Evolutionary conservation across 2,113 vertebrate species (phyloP).

Genomic region (Emydocephalus ijimae): DNA sequence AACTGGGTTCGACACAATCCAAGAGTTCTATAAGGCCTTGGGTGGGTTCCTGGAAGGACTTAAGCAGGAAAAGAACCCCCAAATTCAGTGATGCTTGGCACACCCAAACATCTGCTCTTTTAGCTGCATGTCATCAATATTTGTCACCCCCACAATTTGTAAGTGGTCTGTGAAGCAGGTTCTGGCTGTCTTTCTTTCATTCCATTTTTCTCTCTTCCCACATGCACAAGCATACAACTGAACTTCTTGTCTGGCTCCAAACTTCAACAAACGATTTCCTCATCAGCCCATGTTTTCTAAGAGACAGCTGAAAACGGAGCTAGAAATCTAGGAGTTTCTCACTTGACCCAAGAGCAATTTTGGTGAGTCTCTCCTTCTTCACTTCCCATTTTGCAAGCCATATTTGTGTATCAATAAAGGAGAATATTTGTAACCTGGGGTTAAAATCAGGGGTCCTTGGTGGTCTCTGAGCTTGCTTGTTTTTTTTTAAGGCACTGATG

Average conservation of each 20-base stretch:
- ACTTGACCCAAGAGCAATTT: not conserved
- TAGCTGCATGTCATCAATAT: not conserved
- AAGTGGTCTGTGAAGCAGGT: not conserved
- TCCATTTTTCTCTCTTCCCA: not conserved
- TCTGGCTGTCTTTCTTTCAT: not conserved
- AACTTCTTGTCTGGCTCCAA: not conserved
- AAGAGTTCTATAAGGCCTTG: not conserved
- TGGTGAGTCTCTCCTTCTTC: not conserved
- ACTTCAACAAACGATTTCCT: not conserved
- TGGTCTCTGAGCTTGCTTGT: no score
- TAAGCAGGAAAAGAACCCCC: not conserved
- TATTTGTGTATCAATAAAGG: no score
- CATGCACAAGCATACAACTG: not conserved
- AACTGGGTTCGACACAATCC: not conserved
- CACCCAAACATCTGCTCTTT: not conserved
- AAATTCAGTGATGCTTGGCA: not conserved
- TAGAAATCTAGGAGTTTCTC: not conserved
- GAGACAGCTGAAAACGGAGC: not conserved
- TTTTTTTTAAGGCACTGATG: no score
- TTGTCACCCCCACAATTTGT: not conserved
- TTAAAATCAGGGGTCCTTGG: no score
- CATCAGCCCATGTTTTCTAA: not conserved
- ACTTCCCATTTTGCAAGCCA: not conserved
- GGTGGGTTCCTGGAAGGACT: not conserved
- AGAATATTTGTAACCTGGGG: no score